Evolutionary conservation across 2,888 invertebrate genomes (phyloP).

Genomic region (Ceratothoa steindachneri): DNA sequence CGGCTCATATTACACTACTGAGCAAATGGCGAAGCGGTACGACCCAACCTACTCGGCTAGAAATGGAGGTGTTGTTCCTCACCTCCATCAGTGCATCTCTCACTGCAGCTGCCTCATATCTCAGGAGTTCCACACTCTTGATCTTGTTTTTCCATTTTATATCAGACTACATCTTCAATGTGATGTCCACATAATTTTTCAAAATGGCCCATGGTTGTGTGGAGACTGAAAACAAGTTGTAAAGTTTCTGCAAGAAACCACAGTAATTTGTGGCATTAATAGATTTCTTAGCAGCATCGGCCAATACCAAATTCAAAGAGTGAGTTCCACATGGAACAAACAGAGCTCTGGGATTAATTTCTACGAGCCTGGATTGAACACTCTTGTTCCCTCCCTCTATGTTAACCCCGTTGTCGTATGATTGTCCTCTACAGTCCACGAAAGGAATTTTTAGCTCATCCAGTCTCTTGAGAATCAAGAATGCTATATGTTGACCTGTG

Average conservation of each 20-base stretch:
- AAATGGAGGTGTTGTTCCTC: slow-evolving; percentile 18
- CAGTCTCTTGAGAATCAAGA: slow-evolving; percentile 25
- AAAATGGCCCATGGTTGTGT: slow-evolving; percentile 29
- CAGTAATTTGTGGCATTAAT: slow-evolving; percentile 32
- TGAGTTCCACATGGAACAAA: slow-evolving; percentile 36
- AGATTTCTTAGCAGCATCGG: slow-evolving; percentile 34
- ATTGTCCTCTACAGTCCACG: slow-evolving; percentile 51
- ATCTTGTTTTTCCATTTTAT: slow-evolving; percentile 40
- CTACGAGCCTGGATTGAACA: slow-evolving; percentile 51
- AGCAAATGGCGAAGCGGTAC: slow-evolving; percentile 19
- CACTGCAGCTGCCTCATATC: slow-evolving; percentile 34
- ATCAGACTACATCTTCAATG: slow-evolving; percentile 26
- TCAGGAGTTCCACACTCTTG: slow-evolving; percentile 34
- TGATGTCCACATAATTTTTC: slow-evolving; percentile 23
- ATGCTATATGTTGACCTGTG: slow-evolving; percentile 21
- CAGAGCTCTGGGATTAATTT: slow-evolving; percentile 45
- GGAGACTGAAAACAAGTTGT: slow-evolving; percentile 34
- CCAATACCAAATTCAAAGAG: slow-evolving; percentile 34
- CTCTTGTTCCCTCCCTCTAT: slow-evolving; percentile 52
- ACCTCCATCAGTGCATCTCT: slow-evolving; percentile 31
- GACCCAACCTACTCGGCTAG: slow-evolving; percentile 23
- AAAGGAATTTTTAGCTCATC: slow-evolving; percentile 49
- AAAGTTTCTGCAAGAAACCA: slow-evolving; percentile 39
- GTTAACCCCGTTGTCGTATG: slow-evolving; percentile 52
- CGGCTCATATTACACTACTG: slow-evolving; percentile 26